Base-by-base conservation (phyloP, 2,113 vertebrate genomes). In the Tapirus terrestris region DNA sequence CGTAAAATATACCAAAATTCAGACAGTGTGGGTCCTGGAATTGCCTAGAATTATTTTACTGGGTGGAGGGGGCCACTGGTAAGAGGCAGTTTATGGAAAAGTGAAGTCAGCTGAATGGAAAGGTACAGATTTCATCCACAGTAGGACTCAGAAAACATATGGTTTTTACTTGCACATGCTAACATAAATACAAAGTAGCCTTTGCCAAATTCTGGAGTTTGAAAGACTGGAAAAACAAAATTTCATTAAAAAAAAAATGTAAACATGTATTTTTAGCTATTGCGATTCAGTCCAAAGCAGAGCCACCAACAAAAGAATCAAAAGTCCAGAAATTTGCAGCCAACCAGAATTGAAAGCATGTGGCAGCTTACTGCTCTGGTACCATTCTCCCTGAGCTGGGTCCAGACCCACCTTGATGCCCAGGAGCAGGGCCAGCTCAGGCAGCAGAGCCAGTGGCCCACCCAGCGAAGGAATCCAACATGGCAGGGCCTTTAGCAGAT, bases 311-410 rank as follows among this genome's bases (percentile, higher is more conserved):
- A 2, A 36, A 9, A 33, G 36, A 79, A 77, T 31, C 2, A 5
- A 20, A 72, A 39, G 29, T 80, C n/a, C 8, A 65, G 73, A 33
- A 25, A 39, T 27, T 11, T 23, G 5, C 4, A 12, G 27, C 23
- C 18, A 58, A 8, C 43, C 67, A 27, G 27, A 20, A 23, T 2
- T 3, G 33, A 18, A 33, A 39, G 56, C 53, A 23, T 0, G 0
- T 5, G 21, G 17, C 9, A 0, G 4, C 7, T 16, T 10, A 0
- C 9, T 12, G 10, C 31, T n/a, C 51, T 14, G 25, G 53, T 4
- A 6, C 8, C 20, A 3, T 39, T 17, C 7, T 11, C 45, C 61
- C 27, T 3, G 43, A 58, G 23, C 45, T 31, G 3, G 1, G 36
- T 23, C 31, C 31, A 45, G 17, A 61, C 18, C 39, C 39, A 0